These are phyloP conservation scores for Caenorhabditis latens DNA, from an alignment of 1,140 invertebrate genomes.

Conservation along the genomic window DNA sequence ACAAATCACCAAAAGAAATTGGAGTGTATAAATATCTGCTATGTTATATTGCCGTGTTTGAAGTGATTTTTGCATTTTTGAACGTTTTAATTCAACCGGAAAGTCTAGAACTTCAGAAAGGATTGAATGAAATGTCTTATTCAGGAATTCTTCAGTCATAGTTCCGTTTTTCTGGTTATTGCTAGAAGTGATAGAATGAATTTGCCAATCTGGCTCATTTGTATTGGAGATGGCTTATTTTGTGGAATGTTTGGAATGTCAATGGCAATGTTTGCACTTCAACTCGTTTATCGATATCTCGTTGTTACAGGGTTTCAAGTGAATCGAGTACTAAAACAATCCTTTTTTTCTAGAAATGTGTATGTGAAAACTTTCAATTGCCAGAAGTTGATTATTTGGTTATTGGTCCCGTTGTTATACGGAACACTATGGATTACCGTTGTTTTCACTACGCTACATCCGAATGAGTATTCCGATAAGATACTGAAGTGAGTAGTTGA, in stretches of 20 bases:
- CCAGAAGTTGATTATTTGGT: not conserved
- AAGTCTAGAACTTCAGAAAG: not conserved
- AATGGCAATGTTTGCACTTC: conserved; percentile 10
- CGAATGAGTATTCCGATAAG: not conserved
- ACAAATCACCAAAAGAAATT: conserved; percentile 27
- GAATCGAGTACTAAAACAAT: not conserved
- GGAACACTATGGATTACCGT: conserved; percentile 12
- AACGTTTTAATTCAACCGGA: not conserved
- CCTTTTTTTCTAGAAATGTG: not conserved
- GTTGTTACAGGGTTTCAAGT: not conserved
- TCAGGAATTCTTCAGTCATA: conserved; percentile 26
- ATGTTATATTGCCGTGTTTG: not conserved
- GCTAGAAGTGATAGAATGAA: not conserved
- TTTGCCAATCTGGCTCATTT: not conserved
- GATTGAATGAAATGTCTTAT: not conserved
- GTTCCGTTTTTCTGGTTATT: conserved; percentile 8
- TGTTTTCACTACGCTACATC: not conserved
- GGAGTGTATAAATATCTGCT: conserved; percentile 1
- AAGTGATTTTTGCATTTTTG: not conserved
- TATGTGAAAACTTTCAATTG: not conserved
- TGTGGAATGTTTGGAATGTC: conserved; percentile 48
- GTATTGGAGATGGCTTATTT: not conserved
- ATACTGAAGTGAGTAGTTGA: not conserved
- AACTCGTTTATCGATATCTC: conserved; percentile 19
- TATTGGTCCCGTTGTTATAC: not conserved